Evolutionary conservation across 1,140 invertebrate species (phyloP), one percentile per base, ranked within the genome.

Genomic region (Camponotus vicinus): DNA sequence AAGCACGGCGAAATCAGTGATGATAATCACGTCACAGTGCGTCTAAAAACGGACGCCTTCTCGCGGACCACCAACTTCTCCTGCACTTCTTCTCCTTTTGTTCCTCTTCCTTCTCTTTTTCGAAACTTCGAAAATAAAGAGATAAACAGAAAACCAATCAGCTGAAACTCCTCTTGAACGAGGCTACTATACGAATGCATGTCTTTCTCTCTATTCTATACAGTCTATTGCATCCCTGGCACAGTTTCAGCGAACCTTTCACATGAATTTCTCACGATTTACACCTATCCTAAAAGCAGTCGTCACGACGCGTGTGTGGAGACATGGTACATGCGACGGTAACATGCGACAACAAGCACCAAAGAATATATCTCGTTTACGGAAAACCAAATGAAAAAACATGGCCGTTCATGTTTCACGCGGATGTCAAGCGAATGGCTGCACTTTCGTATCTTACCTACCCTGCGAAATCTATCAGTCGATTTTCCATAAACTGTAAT

Each of bases 401-500:
- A 76, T 69, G 75, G 84, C 82, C 84, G 84, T 89, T 89, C 77
- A 64, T 69, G 63, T 70, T 85, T 86, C 66, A 67, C 82, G 59
- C 78, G 70, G 75, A 87, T 42, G 83, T 86, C 34, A 84, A 88
- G 73, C 71, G 82, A 88, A 67, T 71, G 88, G 64, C 86, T 49
- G 69, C 57, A 86, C 57, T 66, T 79, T 86, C 87, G 64, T 87
- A 89, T 69, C 49, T 77, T 82, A 75, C 42, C 40, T 80, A 75
- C 32, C 15, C 59, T 75, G 73, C 73, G 73, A 86, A 88, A 88
- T 88, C 85, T 92, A 79, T 92, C 89, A 73, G 90, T 92, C 90
- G 88, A 91, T 85, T 92, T 85, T 88, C 85, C 90, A 84, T 90
- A 89, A 91, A 63, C 85, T 91, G 66, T 92, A 89, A 84, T 88